Evolutionary conservation across 2,113 vertebrate genomes (phyloP), one percentile per base, ranked within the genome.

Genomic region (Meleagris gallopavo): DNA sequence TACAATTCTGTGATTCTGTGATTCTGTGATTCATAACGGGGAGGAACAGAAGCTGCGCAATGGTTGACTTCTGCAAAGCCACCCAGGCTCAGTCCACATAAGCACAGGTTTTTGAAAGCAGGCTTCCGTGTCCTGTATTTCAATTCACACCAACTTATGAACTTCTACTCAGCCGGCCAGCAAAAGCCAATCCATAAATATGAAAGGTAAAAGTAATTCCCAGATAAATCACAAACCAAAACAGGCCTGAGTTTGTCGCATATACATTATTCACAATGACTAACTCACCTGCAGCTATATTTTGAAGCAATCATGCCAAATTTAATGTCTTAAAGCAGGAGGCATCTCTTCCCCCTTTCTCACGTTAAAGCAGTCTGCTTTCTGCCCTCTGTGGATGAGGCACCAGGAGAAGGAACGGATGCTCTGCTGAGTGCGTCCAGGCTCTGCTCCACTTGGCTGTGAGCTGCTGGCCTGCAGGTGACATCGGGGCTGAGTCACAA

Each of bases 91-190:
- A 27, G 30, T 10, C 60, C 7, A 1, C 27, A 41, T 72, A 82
- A 94, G 82, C 78, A 61, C 48, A 34, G 89, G 58, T 40, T 91
- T 78, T 82, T 62, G 45, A 8, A 40, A 15, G 87, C 94, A 93
- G 90, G 82, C 25, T 86, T 69, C 77, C 52, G 55, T 5, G 40
- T 48, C 76, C 66, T 45, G 52, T 10, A 25, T 72, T 48, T 57
- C 71, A 55, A 30, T 38, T 76, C 50, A 82, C 32, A 30, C 18
- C 2, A 5, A 62, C 72, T 82, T 46, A 84, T 45, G 66, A 40
- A 79, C 78, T 79, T 82, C 46, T 87, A 89, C 43, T 79, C 71
- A 76, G 60, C 12, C 77, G 78, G 45, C 15, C 85, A 40, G 54
- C 18, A 10, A 62, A 76, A 88, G 43, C 1, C 1, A 11, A 76